Evolutionary conservation across 2,797 vertebrate genomes (phyloP).

Genomic region (Sebastes dallii): DNA sequence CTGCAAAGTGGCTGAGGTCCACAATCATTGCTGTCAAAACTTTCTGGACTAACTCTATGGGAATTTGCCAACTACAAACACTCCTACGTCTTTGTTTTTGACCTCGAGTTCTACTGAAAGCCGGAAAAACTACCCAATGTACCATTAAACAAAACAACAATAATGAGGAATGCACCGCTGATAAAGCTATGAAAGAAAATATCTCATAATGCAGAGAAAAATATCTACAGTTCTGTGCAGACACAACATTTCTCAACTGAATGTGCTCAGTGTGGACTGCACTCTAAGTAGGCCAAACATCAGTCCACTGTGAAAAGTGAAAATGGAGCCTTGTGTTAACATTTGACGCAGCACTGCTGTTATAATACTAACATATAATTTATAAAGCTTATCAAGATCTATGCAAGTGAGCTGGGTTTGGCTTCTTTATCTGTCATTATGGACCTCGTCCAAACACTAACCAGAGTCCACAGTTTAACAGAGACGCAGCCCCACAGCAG

Average conservation of each 20-base stretch:
- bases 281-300: conserved; percentile 46
- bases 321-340: conserved; percentile 49
- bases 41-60: conserved; percentile 18
- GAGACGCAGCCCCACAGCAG: conserved; percentile 23
- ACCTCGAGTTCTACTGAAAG: conserved; percentile 54
- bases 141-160: conserved; percentile 65
- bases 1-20: conserved; percentile 27
- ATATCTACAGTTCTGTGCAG: conserved; percentile 51
- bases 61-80: conserved; percentile 40
- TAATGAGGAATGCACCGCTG: conserved; percentile 50
- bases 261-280: conserved; percentile 26
- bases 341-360: conserved; percentile 52
- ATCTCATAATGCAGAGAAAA: conserved; percentile 38
- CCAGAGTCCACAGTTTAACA: conserved; percentile 58
- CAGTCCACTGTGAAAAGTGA: conserved; percentile 43
- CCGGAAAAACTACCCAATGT: conserved; percentile 40
- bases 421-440: conserved; percentile 54
- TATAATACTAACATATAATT: conserved; percentile 61
- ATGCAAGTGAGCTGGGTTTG: conserved; percentile 55
- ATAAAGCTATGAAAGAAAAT: conserved; percentile 32
- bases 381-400: conserved; percentile 68
- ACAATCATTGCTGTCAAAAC: conserved; percentile 43
- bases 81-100: conserved; percentile 46
- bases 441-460: conserved; percentile 71
- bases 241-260: conserved; percentile 33